phyloP scores from a whole-genome alignment of 2,113 vertebrate species.

The Odontesthes bonariensis region DNA sequence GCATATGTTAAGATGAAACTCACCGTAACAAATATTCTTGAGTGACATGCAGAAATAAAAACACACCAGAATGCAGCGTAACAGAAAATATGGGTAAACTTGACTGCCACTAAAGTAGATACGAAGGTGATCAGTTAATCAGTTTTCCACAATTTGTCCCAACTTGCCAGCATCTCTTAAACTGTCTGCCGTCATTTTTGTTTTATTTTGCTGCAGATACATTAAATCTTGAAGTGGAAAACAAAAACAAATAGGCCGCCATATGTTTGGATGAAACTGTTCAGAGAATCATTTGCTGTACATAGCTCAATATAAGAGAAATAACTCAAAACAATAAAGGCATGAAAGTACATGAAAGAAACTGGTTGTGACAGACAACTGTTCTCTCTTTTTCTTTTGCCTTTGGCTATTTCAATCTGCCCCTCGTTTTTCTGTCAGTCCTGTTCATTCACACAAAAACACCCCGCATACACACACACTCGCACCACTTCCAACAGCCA shows the following conservation, averaged over 20 bases:
- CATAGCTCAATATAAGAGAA: conserved; percentile 7
- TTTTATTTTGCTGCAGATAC: neutral
- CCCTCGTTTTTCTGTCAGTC: neutral
- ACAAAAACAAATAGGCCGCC: neutral
- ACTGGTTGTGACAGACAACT: conserved; percentile 3
- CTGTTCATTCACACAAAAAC: conserved; percentile 24
- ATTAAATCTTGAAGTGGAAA: neutral
- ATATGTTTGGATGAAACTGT: neutral
- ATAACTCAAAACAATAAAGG: conserved; percentile 36
- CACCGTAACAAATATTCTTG: too few relatives aligned
- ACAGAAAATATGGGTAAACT: too few relatives aligned
- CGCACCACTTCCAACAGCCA: conserved; percentile 11
- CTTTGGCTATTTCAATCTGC: neutral
- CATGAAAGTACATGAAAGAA: conserved; percentile 16
- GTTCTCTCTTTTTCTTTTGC: neutral
- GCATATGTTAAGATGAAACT: too few relatives aligned
- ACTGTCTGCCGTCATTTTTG: neutral
- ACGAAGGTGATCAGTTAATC: too few relatives aligned
- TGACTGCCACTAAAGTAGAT: too few relatives aligned
- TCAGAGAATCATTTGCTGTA: neutral
- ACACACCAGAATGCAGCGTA: too few relatives aligned
- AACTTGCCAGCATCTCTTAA: neutral
- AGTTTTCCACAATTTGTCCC: too few relatives aligned
- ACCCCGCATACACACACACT: neutral
- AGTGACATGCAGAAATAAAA: too few relatives aligned